These are phyloP conservation scores for Clangula hyemalis DNA, from an alignment of 2,797 vertebrate genomes.

Conservation along the genomic window DNA sequence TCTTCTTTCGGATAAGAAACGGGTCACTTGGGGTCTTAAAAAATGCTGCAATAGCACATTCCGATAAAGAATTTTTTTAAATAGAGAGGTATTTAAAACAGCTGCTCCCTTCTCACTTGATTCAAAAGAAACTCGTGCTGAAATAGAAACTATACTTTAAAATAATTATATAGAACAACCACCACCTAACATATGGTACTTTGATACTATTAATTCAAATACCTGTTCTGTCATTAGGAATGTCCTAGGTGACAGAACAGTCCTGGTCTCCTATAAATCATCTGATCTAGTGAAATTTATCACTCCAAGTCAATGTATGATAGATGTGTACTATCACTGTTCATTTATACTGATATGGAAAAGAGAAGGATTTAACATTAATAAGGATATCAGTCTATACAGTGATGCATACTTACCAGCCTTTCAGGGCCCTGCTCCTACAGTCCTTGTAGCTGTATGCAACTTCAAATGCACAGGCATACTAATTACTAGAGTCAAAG, in stretches of 20 bases:
- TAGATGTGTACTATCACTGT: no score
- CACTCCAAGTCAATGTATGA: background rate
- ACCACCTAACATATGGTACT: background rate
- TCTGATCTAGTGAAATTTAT: background rate
- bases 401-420: background rate
- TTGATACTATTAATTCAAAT: background rate
- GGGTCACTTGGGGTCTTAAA: background rate
- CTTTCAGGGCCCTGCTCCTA: background rate
- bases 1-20: background rate
- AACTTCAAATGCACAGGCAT: background rate
- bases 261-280: background rate
- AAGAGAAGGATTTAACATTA: background rate
- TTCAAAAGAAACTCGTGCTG: background rate
- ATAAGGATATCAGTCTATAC: background rate
- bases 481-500: background rate
- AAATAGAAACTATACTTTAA: background rate
- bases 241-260: background rate
- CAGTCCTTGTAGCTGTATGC: background rate
- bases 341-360: background rate
- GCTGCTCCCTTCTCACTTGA: background rate
- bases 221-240: background rate
- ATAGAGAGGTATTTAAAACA: background rate
- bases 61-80: background rate
- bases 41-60: background rate
- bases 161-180: background rate